Evolutionary conservation across 2,888 invertebrate genomes (phyloP).

Genomic region (Clepsis dumicolana): DNA sequence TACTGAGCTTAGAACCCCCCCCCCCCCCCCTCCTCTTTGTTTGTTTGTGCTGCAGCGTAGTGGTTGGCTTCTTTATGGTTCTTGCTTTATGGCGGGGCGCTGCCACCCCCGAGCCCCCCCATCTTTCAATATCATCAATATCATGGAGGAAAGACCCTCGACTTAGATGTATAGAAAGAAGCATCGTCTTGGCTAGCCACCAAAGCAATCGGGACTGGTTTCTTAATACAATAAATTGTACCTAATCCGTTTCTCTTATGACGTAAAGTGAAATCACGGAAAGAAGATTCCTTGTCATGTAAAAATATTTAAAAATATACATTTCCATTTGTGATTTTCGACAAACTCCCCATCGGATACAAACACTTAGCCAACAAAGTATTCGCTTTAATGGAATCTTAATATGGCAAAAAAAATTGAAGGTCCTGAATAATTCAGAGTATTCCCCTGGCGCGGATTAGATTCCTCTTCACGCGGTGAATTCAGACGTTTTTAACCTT

Average conservation of each 20-base stretch:
- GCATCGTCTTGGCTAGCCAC: too few species aligned
- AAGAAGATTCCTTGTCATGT: not conserved
- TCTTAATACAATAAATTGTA: too few species aligned
- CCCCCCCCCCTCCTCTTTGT: too few species aligned
- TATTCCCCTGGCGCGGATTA: not conserved
- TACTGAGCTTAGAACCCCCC: too few species aligned
- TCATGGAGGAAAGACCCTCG: too few species aligned
- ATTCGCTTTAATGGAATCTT: constrained; percentile 12
- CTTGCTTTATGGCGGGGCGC: too few species aligned
- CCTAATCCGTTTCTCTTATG: not conserved
- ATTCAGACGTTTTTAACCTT: constrained; percentile 5
- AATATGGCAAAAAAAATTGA: constrained; percentile 8
- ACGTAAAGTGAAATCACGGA: not conserved
- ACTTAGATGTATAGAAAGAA: too few species aligned
- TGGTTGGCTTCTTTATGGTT: too few species aligned
- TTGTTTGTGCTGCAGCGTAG: too few species aligned
- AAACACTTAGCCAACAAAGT: constrained; percentile 11
- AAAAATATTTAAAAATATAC: constrained; percentile 10
- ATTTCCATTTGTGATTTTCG: constrained; percentile 3
- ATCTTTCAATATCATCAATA: too few species aligned
- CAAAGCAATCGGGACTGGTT: too few species aligned
- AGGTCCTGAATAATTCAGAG: constrained; percentile 11
- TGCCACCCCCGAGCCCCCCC: too few species aligned
- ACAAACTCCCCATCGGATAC: constrained; percentile 6
- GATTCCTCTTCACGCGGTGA: constrained; percentile 6